A percentile compares a stretch with the other conserved stretches of the same genome.
Evolutionary conservation across 2,888 invertebrate species (phyloP).

Genomic region (Torymus aiolomorphi): DNA sequence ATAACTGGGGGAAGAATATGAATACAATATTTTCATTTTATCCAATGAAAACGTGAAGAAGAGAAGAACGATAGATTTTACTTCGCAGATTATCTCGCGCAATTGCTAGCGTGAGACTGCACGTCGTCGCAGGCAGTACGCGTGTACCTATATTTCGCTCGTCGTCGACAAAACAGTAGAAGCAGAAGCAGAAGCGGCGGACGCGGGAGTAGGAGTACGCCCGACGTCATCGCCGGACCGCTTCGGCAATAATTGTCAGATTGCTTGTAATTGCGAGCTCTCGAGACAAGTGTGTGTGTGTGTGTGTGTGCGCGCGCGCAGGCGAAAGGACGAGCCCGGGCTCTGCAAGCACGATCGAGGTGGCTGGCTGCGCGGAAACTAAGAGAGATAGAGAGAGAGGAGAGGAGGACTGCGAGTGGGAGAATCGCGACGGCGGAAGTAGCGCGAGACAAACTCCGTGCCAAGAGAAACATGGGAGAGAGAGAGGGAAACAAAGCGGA

Average conservation of each 20-base stretch:
- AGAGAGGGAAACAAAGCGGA: conserved; percentile 14
- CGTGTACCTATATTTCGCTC: background rate
- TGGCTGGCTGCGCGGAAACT: conserved; percentile 32
- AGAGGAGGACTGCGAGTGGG: background rate
- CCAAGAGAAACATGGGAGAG: conserved; percentile 56
- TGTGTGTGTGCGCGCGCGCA: conserved; percentile 42
- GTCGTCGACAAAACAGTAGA: conserved; percentile 43
- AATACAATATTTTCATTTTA: too few species aligned
- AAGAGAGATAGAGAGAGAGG: conserved; percentile 54
- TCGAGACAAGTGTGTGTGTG: conserved; percentile 66
- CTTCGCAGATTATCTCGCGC: too few species aligned
- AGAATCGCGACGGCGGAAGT: conserved; percentile 24
- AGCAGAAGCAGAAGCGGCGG: conserved; percentile 60
- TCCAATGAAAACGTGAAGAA: too few species aligned
- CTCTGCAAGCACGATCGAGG: conserved; percentile 49
- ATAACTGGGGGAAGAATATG: too few species aligned
- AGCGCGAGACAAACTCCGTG: conserved; percentile 47
- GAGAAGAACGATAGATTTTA: too few species aligned
- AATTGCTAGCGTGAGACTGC: too few species aligned
- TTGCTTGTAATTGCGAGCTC: conserved; percentile 73
- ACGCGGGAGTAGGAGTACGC: conserved; percentile 61
- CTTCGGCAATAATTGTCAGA: conserved; percentile 71
- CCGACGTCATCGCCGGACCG: conserved; percentile 57
- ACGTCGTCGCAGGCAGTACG: background rate
- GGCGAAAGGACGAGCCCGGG: conserved; percentile 48